These are phyloP conservation scores for Arizona elegans DNA, from an alignment of 2,113 vertebrate genomes.

Conservation along the genomic window DNA sequence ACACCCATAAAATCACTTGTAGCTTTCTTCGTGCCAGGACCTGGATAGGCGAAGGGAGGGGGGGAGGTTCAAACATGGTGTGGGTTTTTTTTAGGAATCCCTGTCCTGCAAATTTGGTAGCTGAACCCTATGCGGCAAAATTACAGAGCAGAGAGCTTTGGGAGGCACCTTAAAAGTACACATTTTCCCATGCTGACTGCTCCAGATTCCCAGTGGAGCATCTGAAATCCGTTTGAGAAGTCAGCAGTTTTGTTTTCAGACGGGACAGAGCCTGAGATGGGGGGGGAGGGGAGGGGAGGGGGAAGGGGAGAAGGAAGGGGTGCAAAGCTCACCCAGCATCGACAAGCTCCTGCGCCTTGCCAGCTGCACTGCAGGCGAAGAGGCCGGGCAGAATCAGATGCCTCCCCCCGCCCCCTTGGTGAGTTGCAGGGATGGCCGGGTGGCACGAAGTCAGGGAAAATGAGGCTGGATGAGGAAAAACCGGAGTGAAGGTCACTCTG, in stretches of 20 bases:
- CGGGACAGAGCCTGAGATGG: neutral
- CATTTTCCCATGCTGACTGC: neutral
- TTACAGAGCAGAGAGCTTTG: neutral
- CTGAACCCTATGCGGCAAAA: neutral
- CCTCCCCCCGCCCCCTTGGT: neutral
- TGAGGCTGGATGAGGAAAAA: neutral
- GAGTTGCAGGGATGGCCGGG: neutral
- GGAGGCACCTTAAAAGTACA: neutral
- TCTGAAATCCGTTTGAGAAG: neutral
- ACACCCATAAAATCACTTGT: neutral
- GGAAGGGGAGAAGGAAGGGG: neutral
- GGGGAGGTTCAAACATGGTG: neutral
- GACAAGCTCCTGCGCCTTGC: accelerated
- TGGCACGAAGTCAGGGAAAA: accelerated
- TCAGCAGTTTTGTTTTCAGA: neutral
- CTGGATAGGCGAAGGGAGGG: too few species aligned
- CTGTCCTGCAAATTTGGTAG: neutral
- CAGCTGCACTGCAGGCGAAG: neutral
- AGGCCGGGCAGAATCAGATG: neutral
- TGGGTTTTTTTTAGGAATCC: neutral
- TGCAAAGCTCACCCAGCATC: neutral
- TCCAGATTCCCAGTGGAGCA: neutral
- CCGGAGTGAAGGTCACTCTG: neutral
- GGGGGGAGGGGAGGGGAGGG: neutral
- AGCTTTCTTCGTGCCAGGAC: neutral